Base-by-base conservation (phyloP, 1,140 invertebrate species). In the Lamellibrachia luymesi region DNA sequence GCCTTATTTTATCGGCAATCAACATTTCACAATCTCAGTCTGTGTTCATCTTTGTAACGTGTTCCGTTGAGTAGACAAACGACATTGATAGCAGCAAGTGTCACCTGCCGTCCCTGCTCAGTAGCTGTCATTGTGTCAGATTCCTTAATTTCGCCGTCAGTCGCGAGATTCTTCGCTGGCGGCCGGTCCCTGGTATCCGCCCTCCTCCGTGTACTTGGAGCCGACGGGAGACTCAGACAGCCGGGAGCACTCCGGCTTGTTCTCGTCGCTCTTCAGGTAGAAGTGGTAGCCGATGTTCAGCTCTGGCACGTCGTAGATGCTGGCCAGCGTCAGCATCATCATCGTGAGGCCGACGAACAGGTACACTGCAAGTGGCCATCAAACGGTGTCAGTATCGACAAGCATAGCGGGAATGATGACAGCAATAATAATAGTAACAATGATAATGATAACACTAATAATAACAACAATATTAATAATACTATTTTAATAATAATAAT, bases 261-360 rank as follows among this genome's bases (percentile, higher is more conserved):
- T 96, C 91, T 97, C 97, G 89, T 98, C 97, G 91, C 97, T 97
- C 94, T 97, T 97, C 52, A 97, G 97, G 93, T 98, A 97, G 95
- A 98, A 98, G 52, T 98, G 97, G 90, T 97, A 97, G 91, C 98
- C 98, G 51, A 98, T 96, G 95, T 98, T 98, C 94, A 98, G 96
- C 96, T 98, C 98, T 13, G 98, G 98, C 94, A 98, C 98, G 95
- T 98, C 98, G 96, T 98, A 98, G 96, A 98, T 97, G 2, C 98
- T 97, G 0, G 98, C 98, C 94, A 98, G 96, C 2, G 98, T 97
- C 92, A 98, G 96, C 97, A 98, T 98, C 97, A 98, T 97, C 96
- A 98, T 97, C n/a, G 97, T 97, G 52, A 98, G 97, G 2, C 98
- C 98, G 93, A 98, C 94, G 93, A 98, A 96, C 13, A 98, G 96